These are phyloP conservation scores for Cepaea hortensis DNA, from an alignment of 2,888 invertebrate genomes.

Conservation along the genomic window DNA sequence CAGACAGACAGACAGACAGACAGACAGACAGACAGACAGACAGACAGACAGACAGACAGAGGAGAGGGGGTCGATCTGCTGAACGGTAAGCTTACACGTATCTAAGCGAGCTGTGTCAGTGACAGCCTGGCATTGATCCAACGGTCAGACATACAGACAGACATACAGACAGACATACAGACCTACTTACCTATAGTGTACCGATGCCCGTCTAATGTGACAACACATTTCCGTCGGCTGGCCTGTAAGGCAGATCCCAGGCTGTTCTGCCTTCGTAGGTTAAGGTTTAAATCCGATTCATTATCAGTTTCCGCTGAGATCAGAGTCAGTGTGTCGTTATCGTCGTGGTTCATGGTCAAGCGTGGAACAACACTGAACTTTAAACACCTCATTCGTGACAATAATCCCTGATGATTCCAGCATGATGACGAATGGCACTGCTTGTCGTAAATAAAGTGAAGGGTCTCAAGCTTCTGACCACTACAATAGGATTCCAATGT, in stretches of 20 bases:
- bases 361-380: constrained; percentile 10
- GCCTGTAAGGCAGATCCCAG: constrained; percentile 50
- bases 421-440: background rate
- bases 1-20: no score
- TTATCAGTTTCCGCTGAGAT: constrained; percentile 39
- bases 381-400: constrained; percentile 14
- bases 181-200: constrained; percentile 86
- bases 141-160: no score
- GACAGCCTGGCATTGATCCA: no score
- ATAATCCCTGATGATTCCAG: background rate
- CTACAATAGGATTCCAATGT: no score
- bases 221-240: constrained; percentile 80
- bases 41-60: background rate
- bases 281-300: constrained; percentile 33
- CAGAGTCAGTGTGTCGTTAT: background rate
- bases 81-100: no score
- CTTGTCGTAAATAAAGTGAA: background rate
- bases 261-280: constrained; percentile 55
- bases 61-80: background rate
- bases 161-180: background rate
- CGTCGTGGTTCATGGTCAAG: constrained; percentile 9
- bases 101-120: no score
- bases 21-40: background rate
- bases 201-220: constrained; percentile 89
- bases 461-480: no score